Percentiles rank a stretch among this genome's conserved stretches.
phyloP scores from a whole-genome alignment of 2,797 vertebrate species.

The Knipowitschia caucasica region DNA sequence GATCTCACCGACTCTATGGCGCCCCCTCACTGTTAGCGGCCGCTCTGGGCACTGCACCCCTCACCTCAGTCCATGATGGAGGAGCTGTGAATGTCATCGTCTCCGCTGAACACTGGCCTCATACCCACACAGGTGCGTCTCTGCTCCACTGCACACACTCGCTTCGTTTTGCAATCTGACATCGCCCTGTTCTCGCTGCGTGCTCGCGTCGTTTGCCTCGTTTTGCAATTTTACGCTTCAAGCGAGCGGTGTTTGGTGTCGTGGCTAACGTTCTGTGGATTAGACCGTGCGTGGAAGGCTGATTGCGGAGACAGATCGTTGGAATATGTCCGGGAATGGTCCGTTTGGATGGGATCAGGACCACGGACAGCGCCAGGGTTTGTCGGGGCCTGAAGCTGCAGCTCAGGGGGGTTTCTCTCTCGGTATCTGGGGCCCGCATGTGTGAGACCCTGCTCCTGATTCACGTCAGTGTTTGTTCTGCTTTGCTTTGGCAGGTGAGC shows the following conservation, averaged over 20 bases:
- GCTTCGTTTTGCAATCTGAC: neutral
- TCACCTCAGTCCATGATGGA: neutral
- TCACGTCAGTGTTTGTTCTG: neutral
- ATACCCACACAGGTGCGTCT: neutral
- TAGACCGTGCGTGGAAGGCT: neutral
- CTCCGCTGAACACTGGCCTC: neutral
- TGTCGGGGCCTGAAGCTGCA: too few species aligned
- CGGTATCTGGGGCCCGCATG: too few species aligned
- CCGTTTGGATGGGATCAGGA: slow-evolving; percentile 26
- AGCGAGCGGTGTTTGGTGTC: neutral
- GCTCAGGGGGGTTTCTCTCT: neutral
- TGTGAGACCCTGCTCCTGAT: slow-evolving; percentile 10
- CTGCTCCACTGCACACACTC: neutral
- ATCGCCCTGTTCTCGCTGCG: neutral
- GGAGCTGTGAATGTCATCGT: neutral
- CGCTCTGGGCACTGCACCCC: neutral
- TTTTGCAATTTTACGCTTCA: neutral
- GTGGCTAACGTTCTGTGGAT: neutral
- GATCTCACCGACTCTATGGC: neutral
- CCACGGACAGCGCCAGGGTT: slow-evolving; percentile 69
- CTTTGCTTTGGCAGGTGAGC: slow-evolving; percentile 28
- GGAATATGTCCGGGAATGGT: neutral
- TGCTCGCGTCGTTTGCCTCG: neutral
- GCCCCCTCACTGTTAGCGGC: neutral
- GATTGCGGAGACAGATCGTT: neutral